These are phyloP conservation scores for Sarcophaga bullata DNA, from an alignment of 1,140 invertebrate genomes.

Conservation along the genomic window DNA sequence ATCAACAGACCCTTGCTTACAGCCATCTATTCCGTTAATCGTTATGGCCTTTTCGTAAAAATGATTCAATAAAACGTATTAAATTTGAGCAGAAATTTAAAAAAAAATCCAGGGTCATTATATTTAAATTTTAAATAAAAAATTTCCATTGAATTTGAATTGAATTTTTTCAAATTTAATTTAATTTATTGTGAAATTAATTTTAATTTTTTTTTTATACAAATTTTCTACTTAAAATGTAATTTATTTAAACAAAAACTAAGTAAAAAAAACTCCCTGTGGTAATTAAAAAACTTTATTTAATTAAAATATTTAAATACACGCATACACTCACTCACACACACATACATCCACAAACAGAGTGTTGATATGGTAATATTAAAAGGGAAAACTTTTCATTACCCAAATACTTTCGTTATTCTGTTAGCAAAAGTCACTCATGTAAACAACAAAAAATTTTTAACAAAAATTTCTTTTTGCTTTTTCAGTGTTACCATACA, in stretches of 20 bases:
- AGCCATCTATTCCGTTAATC: no score
- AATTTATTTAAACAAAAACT: not conserved
- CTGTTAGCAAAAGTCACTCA: not conserved
- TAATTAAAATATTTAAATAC: not conserved
- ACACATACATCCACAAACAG: no score
- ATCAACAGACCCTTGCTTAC: no score
- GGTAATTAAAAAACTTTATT: slow-evolving; percentile 16
- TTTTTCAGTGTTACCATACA: no score
- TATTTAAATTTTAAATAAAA: not conserved
- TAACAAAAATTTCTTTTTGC: not conserved
- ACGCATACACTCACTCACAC: no score
- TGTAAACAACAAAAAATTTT: not conserved
- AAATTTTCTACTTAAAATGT: not conserved
- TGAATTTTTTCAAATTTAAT: not conserved
- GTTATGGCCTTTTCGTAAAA: not conserved
- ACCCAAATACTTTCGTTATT: slow-evolving; percentile 1
- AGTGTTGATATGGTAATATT: no score
- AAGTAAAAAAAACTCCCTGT: not conserved
- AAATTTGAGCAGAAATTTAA: not conserved
- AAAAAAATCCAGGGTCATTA: not conserved
- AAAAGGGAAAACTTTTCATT: slow-evolving; percentile 14
- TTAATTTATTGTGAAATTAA: not conserved
- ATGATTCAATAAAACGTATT: not conserved
- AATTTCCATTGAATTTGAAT: not conserved
- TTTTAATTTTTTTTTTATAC: not conserved